phyloP scores from a whole-genome alignment of 2,888 invertebrate genomes.

The Rhamnusium bicolor region DNA sequence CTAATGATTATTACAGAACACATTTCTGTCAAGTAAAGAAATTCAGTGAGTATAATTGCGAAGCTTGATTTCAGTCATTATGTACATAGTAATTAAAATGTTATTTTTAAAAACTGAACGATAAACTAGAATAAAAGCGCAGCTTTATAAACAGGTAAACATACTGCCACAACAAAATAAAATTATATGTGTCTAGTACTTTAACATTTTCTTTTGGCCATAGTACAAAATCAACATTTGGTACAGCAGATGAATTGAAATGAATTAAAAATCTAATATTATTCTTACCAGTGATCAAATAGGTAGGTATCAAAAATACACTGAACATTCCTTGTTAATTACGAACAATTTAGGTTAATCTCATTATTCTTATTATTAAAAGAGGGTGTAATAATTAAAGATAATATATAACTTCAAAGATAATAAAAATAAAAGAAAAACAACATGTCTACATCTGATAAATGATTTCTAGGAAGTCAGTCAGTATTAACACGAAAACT shows the following conservation, averaged over 20 bases:
- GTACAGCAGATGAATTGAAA: background rate
- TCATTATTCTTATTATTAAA: constrained; percentile 28
- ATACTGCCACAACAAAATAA: constrained; percentile 7
- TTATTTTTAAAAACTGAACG: constrained; percentile 2
- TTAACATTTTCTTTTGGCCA: background rate
- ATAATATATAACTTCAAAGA: constrained; percentile 35
- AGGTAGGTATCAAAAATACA: background rate
- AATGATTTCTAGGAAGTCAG: constrained; percentile 35
- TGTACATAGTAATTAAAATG: background rate
- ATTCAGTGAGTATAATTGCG: no score
- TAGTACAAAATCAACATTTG: background rate
- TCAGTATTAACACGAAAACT: constrained; percentile 22
- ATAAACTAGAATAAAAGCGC: background rate
- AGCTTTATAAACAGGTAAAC: background rate
- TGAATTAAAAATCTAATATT: constrained; percentile 6
- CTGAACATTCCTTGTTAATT: constrained; percentile 12
- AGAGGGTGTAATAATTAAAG: constrained; percentile 27
- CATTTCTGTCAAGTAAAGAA: no score
- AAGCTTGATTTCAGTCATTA: no score
- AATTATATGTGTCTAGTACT: constrained; percentile 1
- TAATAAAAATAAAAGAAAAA: constrained; percentile 31
- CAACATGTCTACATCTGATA: constrained; percentile 36
- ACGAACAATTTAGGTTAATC: constrained; percentile 26
- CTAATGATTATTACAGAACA: no score
- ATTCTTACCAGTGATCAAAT: no score